Evolutionary conservation across 2,888 invertebrate genomes (phyloP), one percentile per base, ranked within the genome.

Genomic region (Yponomeuta malinellus): DNA sequence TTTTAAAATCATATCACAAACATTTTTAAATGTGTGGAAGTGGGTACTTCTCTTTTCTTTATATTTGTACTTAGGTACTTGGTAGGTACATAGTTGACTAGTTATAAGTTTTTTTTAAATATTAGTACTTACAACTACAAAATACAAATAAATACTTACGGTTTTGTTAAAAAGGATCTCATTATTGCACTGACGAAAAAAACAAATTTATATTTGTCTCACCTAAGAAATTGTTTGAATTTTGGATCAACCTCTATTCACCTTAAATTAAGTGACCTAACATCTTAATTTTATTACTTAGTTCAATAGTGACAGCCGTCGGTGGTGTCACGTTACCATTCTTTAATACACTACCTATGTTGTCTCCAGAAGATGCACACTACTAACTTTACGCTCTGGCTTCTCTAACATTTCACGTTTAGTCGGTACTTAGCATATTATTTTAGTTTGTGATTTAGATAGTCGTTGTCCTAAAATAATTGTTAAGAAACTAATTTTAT

Each of bases 271-370:
- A 43, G 43, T 43, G 31, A 23, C 8, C 29, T 10, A 64, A 31
- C 23, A 23, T 64, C 64, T 64, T 31, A 64, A 64, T 64, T n/a
- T 10, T 64, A 59, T 12, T 79, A 77, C 76, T 79, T 85, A 84
- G 79, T 78, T 76, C 80, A 80, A 80, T 85, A 84, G 83, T 86
- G 87, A 85, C 89, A 88, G 90, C 89, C 88, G 85, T 88, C 80
- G 91, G 91, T 91, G 91, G 91, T 87, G 87, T 89, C 88, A 86
- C 86, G 91, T 91, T 91, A 91, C 91, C 91, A 88, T 85, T 72
- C 64, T 71, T 43, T 65, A 3, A 8, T 70, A 52, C 15, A 48
- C 29, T 52, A 43, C 43, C 6, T 31, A 48, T 68, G 5, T 68
- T n/a, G 70, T 48, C 72, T 74, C 70, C 52, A 59, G 15, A 59